Conservation (phyloP, 2,113 vertebrate species). For the Paradoxurus hermaphroditus region DNA sequence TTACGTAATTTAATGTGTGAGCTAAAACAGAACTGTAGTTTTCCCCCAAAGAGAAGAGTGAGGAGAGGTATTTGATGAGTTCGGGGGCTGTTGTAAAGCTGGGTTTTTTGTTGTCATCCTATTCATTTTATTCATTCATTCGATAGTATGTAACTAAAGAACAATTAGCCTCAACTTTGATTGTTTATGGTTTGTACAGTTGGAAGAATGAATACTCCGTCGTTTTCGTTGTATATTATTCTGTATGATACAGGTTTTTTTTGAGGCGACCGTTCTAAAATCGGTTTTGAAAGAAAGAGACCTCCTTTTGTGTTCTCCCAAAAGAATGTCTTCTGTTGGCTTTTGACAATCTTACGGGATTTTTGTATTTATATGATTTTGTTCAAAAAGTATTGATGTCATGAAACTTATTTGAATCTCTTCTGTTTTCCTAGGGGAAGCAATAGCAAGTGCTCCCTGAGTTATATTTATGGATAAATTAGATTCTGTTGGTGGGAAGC, state of each 20-base stretch:
- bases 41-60: neutral
- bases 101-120: neutral
- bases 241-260: neutral
- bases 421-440: conserved; percentile 89
- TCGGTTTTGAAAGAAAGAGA: neutral
- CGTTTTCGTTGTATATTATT: neutral
- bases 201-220: neutral
- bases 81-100: neutral
- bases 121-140: neutral
- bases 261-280: neutral
- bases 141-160: neutral
- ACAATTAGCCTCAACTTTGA: neutral
- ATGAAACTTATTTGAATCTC: conserved; percentile 48
- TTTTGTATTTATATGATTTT: conserved; percentile 27
- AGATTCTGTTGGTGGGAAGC: conserved; percentile 98
- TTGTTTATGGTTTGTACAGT: neutral
- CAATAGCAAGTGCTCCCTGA: conserved; percentile 95
- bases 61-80: neutral
- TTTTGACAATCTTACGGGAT: neutral
- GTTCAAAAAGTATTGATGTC: neutral
- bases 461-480: conserved; percentile 99
- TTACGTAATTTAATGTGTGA: neutral
- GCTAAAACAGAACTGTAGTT: neutral
- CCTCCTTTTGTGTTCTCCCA: neutral
- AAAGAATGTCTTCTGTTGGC: neutral